Evolutionary conservation across 2,797 vertebrate species (phyloP).

Genomic region (Siniperca undulata): DNA sequence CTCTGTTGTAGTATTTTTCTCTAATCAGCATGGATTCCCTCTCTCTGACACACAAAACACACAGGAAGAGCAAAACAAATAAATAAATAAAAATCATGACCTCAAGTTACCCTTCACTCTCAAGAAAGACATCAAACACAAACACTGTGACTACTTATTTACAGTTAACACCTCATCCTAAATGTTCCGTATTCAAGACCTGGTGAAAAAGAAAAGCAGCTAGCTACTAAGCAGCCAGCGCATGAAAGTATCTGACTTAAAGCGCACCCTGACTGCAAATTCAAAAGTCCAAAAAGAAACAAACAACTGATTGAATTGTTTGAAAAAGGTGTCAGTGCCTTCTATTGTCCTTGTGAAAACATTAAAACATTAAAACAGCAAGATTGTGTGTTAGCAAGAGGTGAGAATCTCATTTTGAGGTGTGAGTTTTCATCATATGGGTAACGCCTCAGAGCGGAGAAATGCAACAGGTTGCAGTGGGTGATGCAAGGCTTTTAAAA

Average conservation of each 20-base stretch:
- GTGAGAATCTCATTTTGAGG: conserved; percentile 47
- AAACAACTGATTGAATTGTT: conserved; percentile 2
- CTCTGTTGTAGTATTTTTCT: neutral
- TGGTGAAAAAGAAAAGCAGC: neutral
- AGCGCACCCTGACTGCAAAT: neutral
- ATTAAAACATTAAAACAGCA: neutral
- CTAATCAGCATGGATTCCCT: neutral
- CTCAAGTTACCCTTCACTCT: conserved; percentile 41
- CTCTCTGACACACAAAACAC: conserved; percentile 2
- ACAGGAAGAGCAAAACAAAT: neutral
- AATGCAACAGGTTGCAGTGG: neutral
- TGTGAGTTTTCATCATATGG: conserved; percentile 31
- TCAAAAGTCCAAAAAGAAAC: neutral
- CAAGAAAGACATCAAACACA: conserved; percentile 7
- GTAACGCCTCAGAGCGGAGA: conserved; percentile 18
- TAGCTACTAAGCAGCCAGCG: neutral
- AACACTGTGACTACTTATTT: neutral
- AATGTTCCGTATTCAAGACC: neutral
- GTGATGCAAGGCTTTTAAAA: neutral
- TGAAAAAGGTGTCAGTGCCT: conserved; percentile 14
- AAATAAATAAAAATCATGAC: conserved; percentile 19
- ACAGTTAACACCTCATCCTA: neutral
- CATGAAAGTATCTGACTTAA: neutral
- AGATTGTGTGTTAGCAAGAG: neutral
- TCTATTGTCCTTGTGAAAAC: conserved; percentile 11